phyloP scores from a whole-genome alignment of 2,113 vertebrate genomes.

The Paedocypris sp. region DNA sequence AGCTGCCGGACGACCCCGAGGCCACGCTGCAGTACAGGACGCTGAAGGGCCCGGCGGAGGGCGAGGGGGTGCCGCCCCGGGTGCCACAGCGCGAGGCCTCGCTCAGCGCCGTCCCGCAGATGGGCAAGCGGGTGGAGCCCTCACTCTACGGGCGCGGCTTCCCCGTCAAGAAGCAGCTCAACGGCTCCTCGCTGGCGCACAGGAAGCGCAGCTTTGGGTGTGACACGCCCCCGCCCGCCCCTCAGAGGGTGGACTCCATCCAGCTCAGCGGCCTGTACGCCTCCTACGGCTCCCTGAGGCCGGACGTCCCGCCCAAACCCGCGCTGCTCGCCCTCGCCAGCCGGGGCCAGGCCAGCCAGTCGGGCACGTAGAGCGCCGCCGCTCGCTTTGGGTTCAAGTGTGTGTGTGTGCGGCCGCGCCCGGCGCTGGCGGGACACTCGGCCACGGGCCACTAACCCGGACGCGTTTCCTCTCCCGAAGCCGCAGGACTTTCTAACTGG shows the following conservation, averaged over 20 bases:
- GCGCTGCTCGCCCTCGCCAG: constrained; percentile 79
- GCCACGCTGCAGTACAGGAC: constrained; percentile 94
- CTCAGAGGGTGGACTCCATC: constrained; percentile 96
- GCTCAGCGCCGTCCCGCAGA: constrained; percentile 71
- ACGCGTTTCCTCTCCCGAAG: no score
- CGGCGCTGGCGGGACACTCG: no score
- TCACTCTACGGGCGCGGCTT: constrained; percentile 83
- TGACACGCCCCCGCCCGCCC: constrained; percentile 87
- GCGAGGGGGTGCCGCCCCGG: constrained; percentile 76
- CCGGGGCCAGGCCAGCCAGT: constrained; percentile 84
- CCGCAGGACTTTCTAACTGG: no score
- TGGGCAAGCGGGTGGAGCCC: constrained; percentile 87
- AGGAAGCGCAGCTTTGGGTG: constrained; percentile 89
- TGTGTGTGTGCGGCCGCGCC: no score
- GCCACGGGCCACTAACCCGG: no score
- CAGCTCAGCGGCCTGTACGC: constrained; percentile 77
- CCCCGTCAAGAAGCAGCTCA: constrained; percentile 94
- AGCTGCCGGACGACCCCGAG: constrained; percentile 77
- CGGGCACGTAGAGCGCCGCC: constrained; percentile 97
- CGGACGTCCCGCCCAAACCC: constrained; percentile 94
- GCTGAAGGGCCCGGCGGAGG: constrained; percentile 80
- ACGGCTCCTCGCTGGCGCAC: constrained; percentile 92
- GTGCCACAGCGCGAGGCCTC: constrained; percentile 95
- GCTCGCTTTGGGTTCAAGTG: no score
- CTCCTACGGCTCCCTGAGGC: constrained; percentile 88